Percentiles rank a stretch among this genome's conserved stretches.
Evolutionary conservation across 1,140 invertebrate species (phyloP).

Genomic region (Lysiphlebus fabarum): DNA sequence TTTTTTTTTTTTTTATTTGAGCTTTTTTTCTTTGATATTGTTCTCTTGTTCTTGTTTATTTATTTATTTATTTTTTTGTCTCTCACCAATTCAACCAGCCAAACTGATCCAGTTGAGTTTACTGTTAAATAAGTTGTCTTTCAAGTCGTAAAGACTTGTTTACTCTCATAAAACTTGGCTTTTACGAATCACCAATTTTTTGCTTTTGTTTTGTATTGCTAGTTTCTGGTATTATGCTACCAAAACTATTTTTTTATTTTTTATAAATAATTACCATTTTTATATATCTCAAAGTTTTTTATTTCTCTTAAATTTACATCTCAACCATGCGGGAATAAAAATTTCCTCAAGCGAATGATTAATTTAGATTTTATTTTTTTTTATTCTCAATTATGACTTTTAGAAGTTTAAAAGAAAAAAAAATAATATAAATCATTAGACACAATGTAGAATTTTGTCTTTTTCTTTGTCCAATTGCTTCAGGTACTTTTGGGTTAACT

Average conservation of each 20-base stretch:
- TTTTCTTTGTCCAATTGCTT: background rate
- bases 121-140: conserved; percentile 15
- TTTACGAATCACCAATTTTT: conserved; percentile 15
- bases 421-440: no score
- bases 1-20: background rate
- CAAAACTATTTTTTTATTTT: no score
- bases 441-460: no score
- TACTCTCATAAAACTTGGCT: conserved; percentile 17
- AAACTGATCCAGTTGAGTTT: conserved; percentile 17
- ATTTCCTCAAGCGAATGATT: no score
- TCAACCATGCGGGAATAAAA: no score
- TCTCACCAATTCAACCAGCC: background rate
- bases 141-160: conserved; percentile 20
- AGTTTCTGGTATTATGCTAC: background rate
- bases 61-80: background rate
- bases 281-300: no score
- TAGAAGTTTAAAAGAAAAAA: no score
- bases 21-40: background rate
- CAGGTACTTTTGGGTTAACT: conserved; percentile 13
- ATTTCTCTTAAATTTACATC: no score
- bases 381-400: no score
- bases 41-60: background rate
- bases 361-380: no score
- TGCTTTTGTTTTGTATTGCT: background rate
- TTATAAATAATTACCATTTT: no score